Base-by-base conservation (phyloP, 2,113 vertebrate genomes). In the Synchiropus splendidus region DNA sequence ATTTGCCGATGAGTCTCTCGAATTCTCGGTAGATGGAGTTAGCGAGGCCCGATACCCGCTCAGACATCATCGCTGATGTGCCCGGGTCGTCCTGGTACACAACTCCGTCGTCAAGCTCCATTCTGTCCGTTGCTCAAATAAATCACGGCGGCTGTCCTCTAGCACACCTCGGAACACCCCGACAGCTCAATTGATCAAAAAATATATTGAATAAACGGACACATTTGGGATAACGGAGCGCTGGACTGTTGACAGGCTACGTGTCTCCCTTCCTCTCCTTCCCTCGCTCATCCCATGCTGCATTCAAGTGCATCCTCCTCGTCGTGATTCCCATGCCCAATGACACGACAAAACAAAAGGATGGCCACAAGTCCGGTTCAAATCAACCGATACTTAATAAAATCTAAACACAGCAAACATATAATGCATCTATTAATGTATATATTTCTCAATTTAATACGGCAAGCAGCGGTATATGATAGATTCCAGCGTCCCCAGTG, bases 21-120 rank as follows among this genome's bases (percentile, higher is more conserved):
- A 97, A 96, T 80, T 97, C 93, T 47, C 91, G 90, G 88, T 97
- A 97, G 75, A 97, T 97, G 72, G 90, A 93, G 84, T 78, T 90
- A 62, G 93, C 93, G 79, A 96, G 89, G 86, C 93, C 93, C 67
- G 92, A 95, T 10, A 96, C 92, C 45, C 93, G 87, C 80, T 97
- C 93, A 50, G 93, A 96, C 93, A 97, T 95, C 70, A 95, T 87
- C 46, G 92, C 90, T 54, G 90, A 88, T 13, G 91, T 92, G 71
- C 90, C 92, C 70, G 91, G 91, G 85, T 97, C 93, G 67, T 97
- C 92, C 85, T 93, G 89, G 84, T 94, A 91, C 59, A 91, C 90
- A 55, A 90, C 89, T 74, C 94, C 93, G 85, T 95, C 92, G 56
- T 85, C 85, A 74, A 85, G 74, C 80, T 87, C 85, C 85, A 86